Base-by-base conservation (phyloP, 2,113 vertebrate species). In the Paradisaea rubra region DNA sequence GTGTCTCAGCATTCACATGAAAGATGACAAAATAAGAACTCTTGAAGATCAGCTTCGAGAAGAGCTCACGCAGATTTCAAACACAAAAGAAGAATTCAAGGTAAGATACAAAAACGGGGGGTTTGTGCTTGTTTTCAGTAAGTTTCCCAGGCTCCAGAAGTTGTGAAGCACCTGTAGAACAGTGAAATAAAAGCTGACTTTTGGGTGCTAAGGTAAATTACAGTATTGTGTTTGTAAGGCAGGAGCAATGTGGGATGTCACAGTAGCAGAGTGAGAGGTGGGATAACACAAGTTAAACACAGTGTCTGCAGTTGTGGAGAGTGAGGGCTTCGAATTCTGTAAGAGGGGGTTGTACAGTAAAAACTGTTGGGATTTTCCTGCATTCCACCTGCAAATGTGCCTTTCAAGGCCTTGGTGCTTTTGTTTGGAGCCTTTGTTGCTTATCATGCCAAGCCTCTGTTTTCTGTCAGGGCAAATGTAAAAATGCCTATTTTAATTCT, bases 11-110 rank as follows among this genome's bases (percentile, higher is more conserved):
- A 52, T 97, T 91, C 96, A 97, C 56, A 63, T 97, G 42, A 98
- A 98, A 91, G 98, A 98, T 85, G 98, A 98, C 87, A 97, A 98
- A 96, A 98, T 98, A 96, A 96, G 97, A 96, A 79, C 89, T 63
- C 97, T 98, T 47, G 97, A 98, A 94, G 98, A 98, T 69, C 97
- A 98, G 68, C 97, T 98, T n/a, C 97, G 97, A 47, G 94, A 92
- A 86, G 97, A 97, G 45, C 94, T 94, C 35, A 56, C 81, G 45
- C 95, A 97, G 81, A 92, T 97, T 88, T 95, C 97, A 69, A 97
- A 94, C 65, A 98, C 96, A 96, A 97, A 97, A 85, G 98, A 98
- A 76, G 97, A 98, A 89, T 96, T 97, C 86, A 97, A 98, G 98
- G 98, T 98, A 81, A 92, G 93, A 69, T 35, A 8, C 21, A 23